These are phyloP conservation scores for Onychomys torridus DNA, from an alignment of 2,797 vertebrate species.

Conservation along the genomic window DNA sequence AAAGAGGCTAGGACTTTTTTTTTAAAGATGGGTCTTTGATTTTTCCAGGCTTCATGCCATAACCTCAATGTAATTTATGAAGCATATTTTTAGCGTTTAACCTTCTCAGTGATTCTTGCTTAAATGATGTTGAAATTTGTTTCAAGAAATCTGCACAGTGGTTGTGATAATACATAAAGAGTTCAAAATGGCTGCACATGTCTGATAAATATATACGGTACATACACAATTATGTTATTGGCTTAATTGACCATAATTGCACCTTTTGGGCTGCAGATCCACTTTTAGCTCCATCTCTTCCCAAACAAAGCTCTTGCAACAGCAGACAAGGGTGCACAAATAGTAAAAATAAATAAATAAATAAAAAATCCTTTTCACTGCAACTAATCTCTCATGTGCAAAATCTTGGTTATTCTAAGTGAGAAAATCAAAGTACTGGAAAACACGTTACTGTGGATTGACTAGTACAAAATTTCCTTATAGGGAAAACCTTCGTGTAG, in stretches of 20 bases:
- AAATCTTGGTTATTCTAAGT: slow-evolving; percentile 50
- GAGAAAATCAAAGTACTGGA: slow-evolving; percentile 30
- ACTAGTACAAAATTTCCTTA: slow-evolving; percentile 28
- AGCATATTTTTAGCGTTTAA: slow-evolving; percentile 76
- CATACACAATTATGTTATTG: slow-evolving; percentile 73
- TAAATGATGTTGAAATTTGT: slow-evolving; percentile 76
- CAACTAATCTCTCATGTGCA: neutral
- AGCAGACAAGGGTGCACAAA: slow-evolving; percentile 1
- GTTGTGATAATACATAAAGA: slow-evolving; percentile 70
- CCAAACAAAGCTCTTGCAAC: slow-evolving; percentile 45
- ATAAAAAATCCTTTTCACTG: neutral
- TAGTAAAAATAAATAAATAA: neutral
- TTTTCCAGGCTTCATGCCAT: slow-evolving; percentile 59
- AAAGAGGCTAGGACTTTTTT: neutral
- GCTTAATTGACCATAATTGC: slow-evolving; percentile 75
- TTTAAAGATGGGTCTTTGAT: slow-evolving; percentile 40
- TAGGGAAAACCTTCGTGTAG: neutral
- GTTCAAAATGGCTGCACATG: slow-evolving; percentile 78
- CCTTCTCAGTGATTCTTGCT: slow-evolving; percentile 74
- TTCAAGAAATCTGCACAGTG: slow-evolving; percentile 75
- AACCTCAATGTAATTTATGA: slow-evolving; percentile 64
- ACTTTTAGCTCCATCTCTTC: slow-evolving; percentile 49
- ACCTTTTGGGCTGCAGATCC: slow-evolving; percentile 63
- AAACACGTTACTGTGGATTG: neutral
- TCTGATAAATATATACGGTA: slow-evolving; percentile 71